Evolutionary conservation across 2,888 invertebrate species (phyloP), one percentile per base, ranked within the genome.

Genomic region (Thymelicus sylvestris): DNA sequence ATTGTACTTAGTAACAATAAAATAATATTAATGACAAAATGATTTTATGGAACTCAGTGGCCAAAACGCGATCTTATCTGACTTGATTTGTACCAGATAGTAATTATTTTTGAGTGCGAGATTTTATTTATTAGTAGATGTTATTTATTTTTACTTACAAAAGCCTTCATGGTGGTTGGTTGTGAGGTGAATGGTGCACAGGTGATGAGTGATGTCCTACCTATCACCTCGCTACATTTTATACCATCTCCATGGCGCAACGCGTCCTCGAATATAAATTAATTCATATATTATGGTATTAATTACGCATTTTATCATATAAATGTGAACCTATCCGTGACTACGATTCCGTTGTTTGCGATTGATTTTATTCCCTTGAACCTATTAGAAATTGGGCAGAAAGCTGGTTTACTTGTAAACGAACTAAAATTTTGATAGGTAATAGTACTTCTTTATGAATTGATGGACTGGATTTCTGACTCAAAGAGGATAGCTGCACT

Each of bases 81-180:
- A 31, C 31, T 0, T 3, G 44, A 44, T 44, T 44, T 44, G 44
- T 44, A 44, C 0, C 44, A 4, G 44, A 44, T 44, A 44, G 12
- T 12, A 44, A 44, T 44, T 44, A 44, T 8, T 44, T 12, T 44
- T 44, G 44, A 44, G 44, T 44, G 44, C 10, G 55, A 10, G 13
- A 44, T 44, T 8, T 31, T 12, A 12, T 12, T n/a, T 12, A 52
- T 12, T n/a, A 0, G 24, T 44, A 12, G n/a, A 59, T 38, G 4
- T 6, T 38, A n/a, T 31, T 57, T 38, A 59, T 71, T 50, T 13
- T 55, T 77, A 79, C 80, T 79, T 73, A 80, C 79, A 61, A 79
- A 77, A 68, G 75, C 61, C 61, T 71, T 71, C 70, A 71, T 71
- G 60, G 59, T 71, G 60, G 64, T 59, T 7, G 52, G 13, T 48